A percentile compares a stretch with the other conserved stretches of the same genome.
Evolutionary conservation across 92 coral and sea anemone species (phyloP).

Genomic region (Zoanthus gigantus): DNA sequence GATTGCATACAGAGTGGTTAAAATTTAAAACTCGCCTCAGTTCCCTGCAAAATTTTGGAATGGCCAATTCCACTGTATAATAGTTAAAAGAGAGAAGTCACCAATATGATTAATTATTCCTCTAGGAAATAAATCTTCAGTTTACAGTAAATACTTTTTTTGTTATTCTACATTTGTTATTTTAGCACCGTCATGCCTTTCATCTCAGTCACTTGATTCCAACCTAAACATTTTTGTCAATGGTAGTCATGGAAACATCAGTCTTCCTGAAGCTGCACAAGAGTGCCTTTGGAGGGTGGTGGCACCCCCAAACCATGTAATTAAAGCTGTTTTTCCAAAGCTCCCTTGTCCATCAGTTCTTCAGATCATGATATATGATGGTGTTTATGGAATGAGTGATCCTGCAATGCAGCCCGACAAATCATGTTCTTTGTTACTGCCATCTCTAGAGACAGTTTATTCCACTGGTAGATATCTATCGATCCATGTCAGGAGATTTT

Average conservation of each 20-base stretch:
- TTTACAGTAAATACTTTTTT: neutral
- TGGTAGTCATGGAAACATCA: conserved; percentile 22
- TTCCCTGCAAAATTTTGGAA: too few species aligned
- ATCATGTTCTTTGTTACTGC: neutral
- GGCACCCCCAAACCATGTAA: conserved; percentile 26
- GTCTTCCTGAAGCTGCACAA: neutral
- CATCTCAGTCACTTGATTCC: conserved; percentile 3
- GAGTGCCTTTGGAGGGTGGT: conserved; percentile 38
- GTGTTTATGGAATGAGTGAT: conserved; percentile 24
- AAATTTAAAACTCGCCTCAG: too few species aligned
- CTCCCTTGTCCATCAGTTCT: neutral
- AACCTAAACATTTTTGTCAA: conserved; percentile 23
- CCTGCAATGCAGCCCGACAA: neutral
- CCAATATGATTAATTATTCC: neutral
- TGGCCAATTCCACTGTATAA: too few species aligned
- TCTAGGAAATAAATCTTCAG: neutral
- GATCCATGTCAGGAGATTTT: neutral
- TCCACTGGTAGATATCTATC: conserved; percentile 29
- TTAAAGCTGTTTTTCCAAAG: conserved; percentile 9
- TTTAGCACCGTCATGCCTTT: neutral
- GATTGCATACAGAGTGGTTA: too few species aligned
- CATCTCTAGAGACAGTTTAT: neutral
- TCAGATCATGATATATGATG: neutral
- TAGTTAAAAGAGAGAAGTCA: neutral
- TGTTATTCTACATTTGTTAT: neutral